phyloP scores from a whole-genome alignment of 2,113 vertebrate species.

The Terrapene triunguis region DNA sequence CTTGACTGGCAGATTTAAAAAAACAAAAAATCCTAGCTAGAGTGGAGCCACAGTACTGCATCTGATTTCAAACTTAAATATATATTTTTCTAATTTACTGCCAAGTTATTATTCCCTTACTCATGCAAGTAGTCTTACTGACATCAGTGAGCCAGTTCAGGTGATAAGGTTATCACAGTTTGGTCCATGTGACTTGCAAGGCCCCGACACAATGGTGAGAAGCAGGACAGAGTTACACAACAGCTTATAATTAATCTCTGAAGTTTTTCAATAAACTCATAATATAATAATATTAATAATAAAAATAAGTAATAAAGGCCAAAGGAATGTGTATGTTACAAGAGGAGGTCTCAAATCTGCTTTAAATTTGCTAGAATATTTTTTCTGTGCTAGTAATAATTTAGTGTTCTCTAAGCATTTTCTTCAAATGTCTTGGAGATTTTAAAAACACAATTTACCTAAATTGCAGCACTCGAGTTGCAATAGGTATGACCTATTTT shows the following conservation, averaged over 20 bases:
- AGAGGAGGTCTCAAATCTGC: neutral
- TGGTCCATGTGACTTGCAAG: neutral
- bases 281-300: neutral
- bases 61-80: neutral
- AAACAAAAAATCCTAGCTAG: neutral
- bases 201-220: neutral
- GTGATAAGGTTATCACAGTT: neutral
- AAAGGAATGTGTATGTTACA: neutral
- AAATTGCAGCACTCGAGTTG: neutral
- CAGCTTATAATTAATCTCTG: neutral
- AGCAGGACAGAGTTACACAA: neutral
- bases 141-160: neutral
- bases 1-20: neutral
- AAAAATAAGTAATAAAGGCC: neutral
- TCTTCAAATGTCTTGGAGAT: slow-evolving; percentile 9
- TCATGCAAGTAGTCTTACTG: neutral
- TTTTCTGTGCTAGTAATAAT: neutral
- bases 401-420: neutral
- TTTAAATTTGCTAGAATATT: neutral
- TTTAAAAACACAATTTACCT: slow-evolving; percentile 34
- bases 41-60: neutral
- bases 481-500: slow-evolving; percentile 2
- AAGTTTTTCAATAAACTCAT: neutral
- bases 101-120: neutral
- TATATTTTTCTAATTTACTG: neutral